Conservation (phyloP, 2,888 invertebrate species). For the Agonopterix arenella region DNA sequence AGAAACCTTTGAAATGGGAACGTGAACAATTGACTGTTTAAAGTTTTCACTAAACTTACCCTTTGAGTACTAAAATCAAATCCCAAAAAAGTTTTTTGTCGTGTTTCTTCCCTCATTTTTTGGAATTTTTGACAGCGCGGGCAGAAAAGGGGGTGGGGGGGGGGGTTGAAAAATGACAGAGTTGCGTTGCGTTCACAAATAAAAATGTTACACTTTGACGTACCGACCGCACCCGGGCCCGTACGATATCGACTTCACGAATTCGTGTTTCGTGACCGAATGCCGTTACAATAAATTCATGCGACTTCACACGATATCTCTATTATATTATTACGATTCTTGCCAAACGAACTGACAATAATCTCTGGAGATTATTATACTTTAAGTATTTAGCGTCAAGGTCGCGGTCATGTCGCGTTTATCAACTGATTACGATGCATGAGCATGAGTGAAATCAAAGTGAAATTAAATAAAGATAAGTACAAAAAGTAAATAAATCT, state of each 20-base stretch:
- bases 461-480: no score
- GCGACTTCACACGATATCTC: conserved; percentile 41
- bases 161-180: neutral
- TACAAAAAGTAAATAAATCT: no score
- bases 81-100: conserved; percentile 82
- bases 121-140: conserved; percentile 48
- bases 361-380: neutral
- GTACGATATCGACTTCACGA: conserved; percentile 9
- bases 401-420: no score
- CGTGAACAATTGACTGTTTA: neutral
- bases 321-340: neutral
- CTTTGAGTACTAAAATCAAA: conserved; percentile 93
- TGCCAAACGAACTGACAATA: neutral
- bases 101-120: conserved; percentile 58
- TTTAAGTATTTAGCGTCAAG: no score
- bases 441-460: no score
- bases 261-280: conserved; percentile 30
- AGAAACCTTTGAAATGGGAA: neutral
- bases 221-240: conserved; percentile 1
- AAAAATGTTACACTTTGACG: neutral
- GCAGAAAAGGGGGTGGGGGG: conserved; percentile 20
- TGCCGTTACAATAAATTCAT: conserved; percentile 28
- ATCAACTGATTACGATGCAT: no score
- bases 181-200: conserved; percentile 39
- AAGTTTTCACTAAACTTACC: conserved; percentile 65